phyloP scores from a whole-genome alignment of 2,797 vertebrate species.

The Xiphorhynchus erythropygius region DNA sequence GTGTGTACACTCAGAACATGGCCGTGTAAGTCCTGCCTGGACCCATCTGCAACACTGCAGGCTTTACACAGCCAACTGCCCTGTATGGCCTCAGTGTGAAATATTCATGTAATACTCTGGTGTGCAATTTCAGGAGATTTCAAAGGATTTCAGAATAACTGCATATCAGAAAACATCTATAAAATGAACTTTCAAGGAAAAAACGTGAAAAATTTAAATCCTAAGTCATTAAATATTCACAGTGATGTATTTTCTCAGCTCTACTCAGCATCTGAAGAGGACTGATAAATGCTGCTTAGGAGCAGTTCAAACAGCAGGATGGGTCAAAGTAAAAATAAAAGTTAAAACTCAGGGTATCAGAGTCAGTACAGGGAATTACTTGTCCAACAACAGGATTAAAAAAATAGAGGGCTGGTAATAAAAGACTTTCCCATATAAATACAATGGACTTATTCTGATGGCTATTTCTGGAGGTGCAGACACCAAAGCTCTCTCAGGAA shows the following conservation, averaged over 20 bases:
- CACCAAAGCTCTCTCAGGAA: background rate
- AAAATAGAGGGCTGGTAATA: background rate
- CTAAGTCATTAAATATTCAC: background rate
- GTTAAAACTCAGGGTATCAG: background rate
- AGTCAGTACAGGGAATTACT: background rate
- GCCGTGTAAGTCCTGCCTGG: background rate
- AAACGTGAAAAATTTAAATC: background rate
- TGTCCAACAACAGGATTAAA: background rate
- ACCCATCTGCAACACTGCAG: rapidly evolving
- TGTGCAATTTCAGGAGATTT: background rate
- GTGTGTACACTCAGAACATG: rapidly evolving
- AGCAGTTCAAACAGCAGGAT: background rate
- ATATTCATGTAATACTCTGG: background rate
- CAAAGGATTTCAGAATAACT: background rate
- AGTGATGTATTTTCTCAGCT: background rate
- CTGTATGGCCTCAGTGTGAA: rapidly evolving
- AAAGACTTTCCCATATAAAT: background rate
- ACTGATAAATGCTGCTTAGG: background rate
- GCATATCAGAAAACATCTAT: background rate
- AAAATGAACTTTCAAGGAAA: constrained; percentile 7
- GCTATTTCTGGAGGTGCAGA: background rate
- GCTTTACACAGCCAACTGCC: background rate
- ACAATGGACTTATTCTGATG: background rate
- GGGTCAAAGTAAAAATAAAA: background rate
- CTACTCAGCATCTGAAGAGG: background rate